Base-by-base conservation (phyloP, 2,888 invertebrate genomes). In the Apotomis capreana region DNA sequence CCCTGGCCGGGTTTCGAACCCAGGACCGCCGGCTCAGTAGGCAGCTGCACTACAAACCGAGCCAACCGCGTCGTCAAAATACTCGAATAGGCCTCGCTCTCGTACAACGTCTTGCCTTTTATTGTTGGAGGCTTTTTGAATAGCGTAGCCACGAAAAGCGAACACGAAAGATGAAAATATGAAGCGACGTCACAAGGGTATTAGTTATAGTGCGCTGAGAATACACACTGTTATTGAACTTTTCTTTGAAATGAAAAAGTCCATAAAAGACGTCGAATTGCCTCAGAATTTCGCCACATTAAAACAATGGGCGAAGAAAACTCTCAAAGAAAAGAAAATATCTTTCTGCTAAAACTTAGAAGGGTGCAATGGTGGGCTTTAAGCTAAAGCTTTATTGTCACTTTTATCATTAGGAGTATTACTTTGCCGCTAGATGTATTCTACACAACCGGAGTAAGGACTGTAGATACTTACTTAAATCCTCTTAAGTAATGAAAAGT, bases 281-380 rank as follows among this genome's bases (percentile, higher is more conserved):
- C 6, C 26, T 51, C 55, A n/a, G 65, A 65, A 70, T 55, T 60
- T 65, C 15, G 46, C 26, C 64, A 54, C 59, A 59, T 70, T 67
- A 51, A 70, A 70, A 70, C 65, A 70, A 70, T 37, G 70, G 64
- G 52, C 54, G 55, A 67, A 61, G 60, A 67, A 46, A 40, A 10
- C 55, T 55, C 60, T 13, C 9, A 59, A 64, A 59, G 51, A 54
- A 65, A 60, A 60, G 65, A 70, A 65, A 55, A 55, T 60, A 65
- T 26, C 6, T 59, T 70, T 58, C 52, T 54, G 54, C 40, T 12
- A 55, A 62, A 57, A 58, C 63, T 69, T 63, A 58, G 62, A 40
- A 40, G 55, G 51, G 64, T 64, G 36, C 15, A 54, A 61, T 44
- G 57, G 57, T 67, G 65, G 55, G 65, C 49, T 61, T 51, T 60